These are phyloP conservation scores for Pyrrhosoma nymphula DNA, from an alignment of 2,888 invertebrate species.

Conservation along the genomic window DNA sequence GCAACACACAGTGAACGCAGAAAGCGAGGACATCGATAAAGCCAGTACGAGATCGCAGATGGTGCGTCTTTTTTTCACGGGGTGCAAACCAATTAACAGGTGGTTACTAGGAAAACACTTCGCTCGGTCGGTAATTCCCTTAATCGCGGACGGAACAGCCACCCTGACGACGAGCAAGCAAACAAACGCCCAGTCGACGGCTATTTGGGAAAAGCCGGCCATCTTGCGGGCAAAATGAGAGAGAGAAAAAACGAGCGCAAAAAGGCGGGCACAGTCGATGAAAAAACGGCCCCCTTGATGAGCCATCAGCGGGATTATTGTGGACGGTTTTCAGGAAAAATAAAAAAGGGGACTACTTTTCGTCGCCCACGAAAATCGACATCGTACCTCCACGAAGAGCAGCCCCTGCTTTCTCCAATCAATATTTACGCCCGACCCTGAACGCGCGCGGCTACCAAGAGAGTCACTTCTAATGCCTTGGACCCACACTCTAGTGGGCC, in stretches of 20 bases:
- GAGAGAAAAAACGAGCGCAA: neutral
- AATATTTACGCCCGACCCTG: neutral
- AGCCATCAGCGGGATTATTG: neutral
- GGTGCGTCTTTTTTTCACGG: neutral
- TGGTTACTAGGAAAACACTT: neutral
- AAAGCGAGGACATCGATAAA: neutral
- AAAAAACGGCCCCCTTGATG: constrained; percentile 1
- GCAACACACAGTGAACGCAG: neutral
- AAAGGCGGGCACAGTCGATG: neutral
- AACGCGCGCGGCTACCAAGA: neutral
- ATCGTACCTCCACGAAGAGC: neutral
- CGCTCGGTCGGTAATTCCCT: neutral
- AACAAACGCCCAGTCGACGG: neutral
- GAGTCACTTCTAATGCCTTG: neutral
- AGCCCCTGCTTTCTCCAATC: constrained; percentile 1
- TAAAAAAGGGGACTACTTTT: neutral
- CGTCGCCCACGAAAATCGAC: neutral
- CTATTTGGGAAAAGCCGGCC: constrained; percentile 14
- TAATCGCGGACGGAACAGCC: neutral
- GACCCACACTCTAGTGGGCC: neutral
- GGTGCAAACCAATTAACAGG: neutral
- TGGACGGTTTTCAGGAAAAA: neutral
- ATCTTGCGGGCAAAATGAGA: neutral
- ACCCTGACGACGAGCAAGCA: neutral
- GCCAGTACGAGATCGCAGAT: neutral